A percentile compares a stretch with the other conserved stretches of the same genome.
These are phyloP conservation scores for Tetrapedia diversipes DNA, from an alignment of 2,888 invertebrate genomes.

Conservation along the genomic window DNA sequence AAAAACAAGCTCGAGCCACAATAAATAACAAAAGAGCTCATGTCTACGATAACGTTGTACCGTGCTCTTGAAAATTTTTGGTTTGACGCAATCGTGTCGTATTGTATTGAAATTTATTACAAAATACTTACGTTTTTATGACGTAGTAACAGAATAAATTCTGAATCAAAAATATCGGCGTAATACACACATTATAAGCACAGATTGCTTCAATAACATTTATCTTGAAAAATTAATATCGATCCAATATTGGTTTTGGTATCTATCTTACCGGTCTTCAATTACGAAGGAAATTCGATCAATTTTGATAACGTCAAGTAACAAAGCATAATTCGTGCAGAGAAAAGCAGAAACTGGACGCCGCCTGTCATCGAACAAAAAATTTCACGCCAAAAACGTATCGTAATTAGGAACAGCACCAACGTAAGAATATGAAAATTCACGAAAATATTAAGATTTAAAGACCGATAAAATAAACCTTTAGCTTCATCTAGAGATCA, in stretches of 20 bases:
- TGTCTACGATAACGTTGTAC: background rate
- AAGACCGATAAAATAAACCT: background rate
- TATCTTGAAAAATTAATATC: constrained; percentile 17
- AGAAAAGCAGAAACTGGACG: constrained; percentile 28
- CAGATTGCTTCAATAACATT: constrained; percentile 22
- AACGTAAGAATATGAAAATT: background rate
- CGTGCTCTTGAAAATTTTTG: background rate
- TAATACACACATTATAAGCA: no score
- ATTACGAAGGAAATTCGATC: background rate
- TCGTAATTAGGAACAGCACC: background rate
- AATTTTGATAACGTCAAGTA: constrained; percentile 33
- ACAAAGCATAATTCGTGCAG: constrained; percentile 39
- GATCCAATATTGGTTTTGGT: constrained; percentile 10
- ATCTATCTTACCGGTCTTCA: background rate
- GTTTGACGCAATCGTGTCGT: background rate
- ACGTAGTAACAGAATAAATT: background rate
- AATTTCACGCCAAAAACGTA: background rate
- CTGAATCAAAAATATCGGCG: no score
- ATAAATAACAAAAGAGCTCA: constrained; percentile 15
- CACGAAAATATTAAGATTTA: background rate
- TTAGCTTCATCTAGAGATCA: constrained; percentile 3
- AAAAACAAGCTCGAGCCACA: constrained; percentile 8
- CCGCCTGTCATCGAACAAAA: constrained; percentile 44
- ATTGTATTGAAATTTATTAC: background rate
- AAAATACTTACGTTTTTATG: background rate